Evolutionary conservation across 2,113 vertebrate species (phyloP).

Genomic region (Anser cygnoides): DNA sequence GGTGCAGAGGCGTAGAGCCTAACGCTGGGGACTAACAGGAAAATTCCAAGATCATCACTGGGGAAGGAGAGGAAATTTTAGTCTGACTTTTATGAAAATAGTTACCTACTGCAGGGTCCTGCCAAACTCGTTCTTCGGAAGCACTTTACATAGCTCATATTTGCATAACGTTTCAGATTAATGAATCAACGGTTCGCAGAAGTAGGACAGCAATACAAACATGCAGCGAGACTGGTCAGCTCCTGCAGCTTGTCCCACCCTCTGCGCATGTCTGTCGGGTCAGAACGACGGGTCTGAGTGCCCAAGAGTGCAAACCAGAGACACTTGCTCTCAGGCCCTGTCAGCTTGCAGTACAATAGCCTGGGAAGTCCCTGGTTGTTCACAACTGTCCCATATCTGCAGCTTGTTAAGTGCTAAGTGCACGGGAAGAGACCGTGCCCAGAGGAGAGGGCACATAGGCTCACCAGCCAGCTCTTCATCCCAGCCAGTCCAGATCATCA

Average conservation of each 20-base stretch:
- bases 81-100: background rate
- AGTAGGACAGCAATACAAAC: background rate
- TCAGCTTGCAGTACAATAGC: background rate
- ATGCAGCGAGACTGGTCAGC: background rate
- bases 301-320: background rate
- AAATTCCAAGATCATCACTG: background rate
- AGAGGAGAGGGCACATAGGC: background rate
- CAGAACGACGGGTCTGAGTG: fast-evolving
- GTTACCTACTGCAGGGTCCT: background rate
- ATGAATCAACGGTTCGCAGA: background rate
- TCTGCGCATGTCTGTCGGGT: background rate
- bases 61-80: background rate
- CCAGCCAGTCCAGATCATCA: slow-evolving; percentile 89
- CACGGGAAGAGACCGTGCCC: background rate
- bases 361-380: background rate
- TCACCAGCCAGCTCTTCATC: slow-evolving; percentile 74
- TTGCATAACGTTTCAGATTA: background rate
- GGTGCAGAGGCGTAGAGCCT: background rate
- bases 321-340: background rate
- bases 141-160: background rate
- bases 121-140: background rate
- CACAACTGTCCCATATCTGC: background rate
- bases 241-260: background rate
- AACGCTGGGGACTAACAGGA: background rate
- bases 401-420: background rate